Conservation (phyloP, 2,797 vertebrate genomes). For the Sardinella longiceps region DNA sequence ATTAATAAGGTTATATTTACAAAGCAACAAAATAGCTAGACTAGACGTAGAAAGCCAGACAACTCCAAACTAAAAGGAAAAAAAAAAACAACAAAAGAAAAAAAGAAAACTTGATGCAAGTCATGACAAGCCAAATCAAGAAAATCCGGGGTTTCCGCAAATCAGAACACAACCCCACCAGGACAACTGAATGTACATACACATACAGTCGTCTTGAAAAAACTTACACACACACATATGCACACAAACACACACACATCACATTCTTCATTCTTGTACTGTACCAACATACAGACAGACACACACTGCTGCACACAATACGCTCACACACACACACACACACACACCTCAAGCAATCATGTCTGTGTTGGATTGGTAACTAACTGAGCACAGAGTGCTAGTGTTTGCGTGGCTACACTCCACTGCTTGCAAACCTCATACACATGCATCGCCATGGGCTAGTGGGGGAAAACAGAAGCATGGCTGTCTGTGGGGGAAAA, state of each 20-base stretch:
- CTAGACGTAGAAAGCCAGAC: conserved; percentile 81
- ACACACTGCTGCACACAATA: conserved; percentile 33
- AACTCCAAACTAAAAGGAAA: conserved; percentile 68
- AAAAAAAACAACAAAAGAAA: conserved; percentile 74
- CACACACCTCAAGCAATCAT: background rate
- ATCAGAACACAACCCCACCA: conserved; percentile 36
- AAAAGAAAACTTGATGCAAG: conserved; percentile 99
- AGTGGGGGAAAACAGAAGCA: conserved; percentile 17
- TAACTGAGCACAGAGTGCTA: conserved; percentile 34
- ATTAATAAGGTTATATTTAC: conserved; percentile 86
- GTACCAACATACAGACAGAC: background rate
- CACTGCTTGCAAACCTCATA: conserved; percentile 45
- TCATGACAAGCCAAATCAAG: conserved; percentile 92
- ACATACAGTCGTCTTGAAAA: conserved; percentile 61
- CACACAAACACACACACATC: conserved; percentile 49
- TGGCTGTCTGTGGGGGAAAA: conserved; percentile 39
- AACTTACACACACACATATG: conserved; percentile 34
- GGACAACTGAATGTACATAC: conserved; percentile 58
- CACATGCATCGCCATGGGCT: conserved; percentile 46
- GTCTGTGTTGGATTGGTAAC: conserved; percentile 29
- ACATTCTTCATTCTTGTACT: background rate
- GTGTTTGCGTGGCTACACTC: conserved; percentile 40
- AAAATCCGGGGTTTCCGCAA: conserved; percentile 83
- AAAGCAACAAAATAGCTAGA: conserved; percentile 90
- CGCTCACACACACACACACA: conserved; percentile 42